Evolutionary conservation across 1,140 invertebrate species (phyloP), one percentile per base, ranked within the genome.

Genomic region (Andrena cerasifolii): DNA sequence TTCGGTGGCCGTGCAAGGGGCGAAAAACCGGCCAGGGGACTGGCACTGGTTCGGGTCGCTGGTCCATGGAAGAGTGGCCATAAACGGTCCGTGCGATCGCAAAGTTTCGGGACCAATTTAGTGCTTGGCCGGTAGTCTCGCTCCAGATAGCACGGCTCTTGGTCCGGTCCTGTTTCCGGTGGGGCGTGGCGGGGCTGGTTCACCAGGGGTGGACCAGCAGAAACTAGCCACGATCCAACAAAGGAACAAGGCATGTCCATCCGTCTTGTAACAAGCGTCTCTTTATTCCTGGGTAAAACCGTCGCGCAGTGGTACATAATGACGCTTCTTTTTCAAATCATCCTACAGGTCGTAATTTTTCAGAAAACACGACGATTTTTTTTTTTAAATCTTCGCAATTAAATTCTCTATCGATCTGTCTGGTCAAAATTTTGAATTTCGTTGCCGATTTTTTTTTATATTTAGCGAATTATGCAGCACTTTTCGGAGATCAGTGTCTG

Each of bases 81-180:
- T 85, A 85, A 84, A 84, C 71, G 83, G 28, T 83, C 73, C 56
- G 36, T 66, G 31, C 66, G 77, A 80, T 84, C 77, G 72, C 78
- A 63, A 84, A 88, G 63, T 88, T 85, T 71, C 81, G 70, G 84
- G 80, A 80, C 67, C 81, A 88, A 88, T 87, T 88, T 86, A 80
- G 70, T 63, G 72, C 67, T 54, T 28, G 56, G 79, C 26, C 45
- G 26, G 36, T 56, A 82, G 74, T 85, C 63, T 45, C 80, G 76
- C 82, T 82, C 61, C 58, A 78, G 62, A 86, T 86, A 79, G 51
- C 68, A 58, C 47, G 54, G 33, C 56, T 66, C 45, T 70, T 33
- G 47, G 14, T 40, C 14, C 6, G 61, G 14, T 36, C 56, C 28
- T n/a, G 61, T 63, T 54, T 71, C 53, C 73, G 53, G 28, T 12